Conservation (phyloP, 2,113 vertebrate genomes). For the Ictalurus furcatus region DNA sequence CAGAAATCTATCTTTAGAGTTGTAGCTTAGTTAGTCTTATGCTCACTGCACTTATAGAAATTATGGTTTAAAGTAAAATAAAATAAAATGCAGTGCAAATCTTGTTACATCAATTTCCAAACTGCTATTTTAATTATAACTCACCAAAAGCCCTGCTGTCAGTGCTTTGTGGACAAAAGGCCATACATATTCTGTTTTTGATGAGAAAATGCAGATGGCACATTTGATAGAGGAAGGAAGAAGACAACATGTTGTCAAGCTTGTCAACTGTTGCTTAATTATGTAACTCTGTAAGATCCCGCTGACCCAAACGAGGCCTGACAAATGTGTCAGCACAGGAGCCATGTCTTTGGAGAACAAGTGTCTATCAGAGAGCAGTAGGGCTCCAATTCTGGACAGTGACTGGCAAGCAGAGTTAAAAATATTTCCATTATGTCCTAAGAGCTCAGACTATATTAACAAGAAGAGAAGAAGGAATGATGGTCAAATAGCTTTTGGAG, state of each 20-base stretch:
- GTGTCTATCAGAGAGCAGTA: neutral
- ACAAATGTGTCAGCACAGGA: conserved; percentile 39
- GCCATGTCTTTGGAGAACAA: conserved; percentile 2
- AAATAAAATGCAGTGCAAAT: neutral
- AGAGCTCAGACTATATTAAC: neutral
- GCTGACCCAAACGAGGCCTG: conserved; percentile 41
- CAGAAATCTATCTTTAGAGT: neutral
- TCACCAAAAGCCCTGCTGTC: neutral
- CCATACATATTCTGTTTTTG: conserved; percentile 26
- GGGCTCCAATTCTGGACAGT: neutral
- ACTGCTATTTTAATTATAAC: neutral
- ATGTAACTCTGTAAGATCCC: conserved; percentile 37
- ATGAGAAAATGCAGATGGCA: conserved; percentile 1
- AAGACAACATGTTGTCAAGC: conserved; percentile 34
- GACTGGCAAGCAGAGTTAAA: conserved; percentile 11
- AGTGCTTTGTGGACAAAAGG: conserved; percentile 21
- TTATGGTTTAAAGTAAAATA: neutral
- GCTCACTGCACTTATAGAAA: neutral
- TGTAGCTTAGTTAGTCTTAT: neutral
- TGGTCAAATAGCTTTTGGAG: conserved; percentile 11
- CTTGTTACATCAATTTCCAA: neutral
- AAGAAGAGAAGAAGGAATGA: neutral
- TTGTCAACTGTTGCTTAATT: conserved; percentile 44
- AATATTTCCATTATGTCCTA: neutral
- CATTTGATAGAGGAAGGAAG: conserved; percentile 16